Percentiles rank a stretch among this genome's conserved stretches.
These are phyloP conservation scores for Cephus rjabovi DNA, from an alignment of 2,888 invertebrate genomes.

Conservation along the genomic window DNA sequence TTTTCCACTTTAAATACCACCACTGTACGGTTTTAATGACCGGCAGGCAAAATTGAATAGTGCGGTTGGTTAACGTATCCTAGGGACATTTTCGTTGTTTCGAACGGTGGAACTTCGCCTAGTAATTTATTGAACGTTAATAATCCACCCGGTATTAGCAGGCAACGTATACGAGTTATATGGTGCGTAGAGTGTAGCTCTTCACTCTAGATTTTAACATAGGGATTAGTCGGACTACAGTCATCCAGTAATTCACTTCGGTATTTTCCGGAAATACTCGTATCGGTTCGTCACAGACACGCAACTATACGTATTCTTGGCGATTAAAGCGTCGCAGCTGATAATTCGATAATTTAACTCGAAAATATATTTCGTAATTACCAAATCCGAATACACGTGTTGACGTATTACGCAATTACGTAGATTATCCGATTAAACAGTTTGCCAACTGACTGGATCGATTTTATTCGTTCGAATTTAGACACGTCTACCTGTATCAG, in stretches of 20 bases:
- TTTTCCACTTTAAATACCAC: neutral
- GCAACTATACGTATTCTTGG: neutral
- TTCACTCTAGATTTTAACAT: neutral
- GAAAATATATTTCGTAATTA: neutral
- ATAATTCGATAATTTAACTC: neutral
- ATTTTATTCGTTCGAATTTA: neutral
- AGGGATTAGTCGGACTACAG: neutral
- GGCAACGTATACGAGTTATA: conserved; percentile 19
- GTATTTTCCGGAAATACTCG: neutral
- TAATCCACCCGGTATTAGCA: conserved; percentile 37
- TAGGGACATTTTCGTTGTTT: conserved; percentile 41
- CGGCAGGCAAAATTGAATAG: conserved; percentile 38
- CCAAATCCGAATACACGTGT: neutral
- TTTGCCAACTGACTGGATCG: neutral
- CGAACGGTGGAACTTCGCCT: conserved; percentile 27
- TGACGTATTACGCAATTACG: neutral
- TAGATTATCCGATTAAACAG: neutral
- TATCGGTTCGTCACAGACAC: neutral
- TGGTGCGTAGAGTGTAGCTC: conserved; percentile 11
- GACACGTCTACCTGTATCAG: neutral
- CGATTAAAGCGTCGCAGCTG: neutral
- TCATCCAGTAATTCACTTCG: neutral
- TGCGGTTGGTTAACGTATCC: conserved; percentile 37
- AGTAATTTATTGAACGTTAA: conserved; percentile 40
- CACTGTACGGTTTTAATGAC: neutral